Conservation (phyloP, 2,888 invertebrate genomes). For the Ennomos quercinarius region DNA sequence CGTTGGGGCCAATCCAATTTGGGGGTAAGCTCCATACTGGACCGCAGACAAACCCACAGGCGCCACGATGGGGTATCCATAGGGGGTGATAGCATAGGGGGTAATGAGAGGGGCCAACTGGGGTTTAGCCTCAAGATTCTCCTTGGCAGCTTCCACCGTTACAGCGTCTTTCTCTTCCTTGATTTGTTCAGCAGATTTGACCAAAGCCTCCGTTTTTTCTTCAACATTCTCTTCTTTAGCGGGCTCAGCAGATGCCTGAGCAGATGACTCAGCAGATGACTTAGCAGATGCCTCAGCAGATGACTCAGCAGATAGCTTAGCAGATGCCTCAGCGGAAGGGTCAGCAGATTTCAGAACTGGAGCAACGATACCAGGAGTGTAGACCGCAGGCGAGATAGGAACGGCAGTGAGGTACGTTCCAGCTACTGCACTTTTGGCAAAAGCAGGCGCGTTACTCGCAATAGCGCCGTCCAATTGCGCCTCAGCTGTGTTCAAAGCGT, state of each 20-base stretch:
- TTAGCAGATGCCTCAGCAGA: no score
- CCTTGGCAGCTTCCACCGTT: slow-evolving; percentile 42
- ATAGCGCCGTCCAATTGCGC: slow-evolving; percentile 66
- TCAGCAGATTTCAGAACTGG: slow-evolving; percentile 27
- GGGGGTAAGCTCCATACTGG: slow-evolving; percentile 11
- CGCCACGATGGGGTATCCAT: slow-evolving; percentile 25
- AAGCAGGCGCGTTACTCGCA: slow-evolving; percentile 54
- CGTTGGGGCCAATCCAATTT: slow-evolving; percentile 17
- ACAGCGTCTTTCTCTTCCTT: slow-evolving; percentile 33
- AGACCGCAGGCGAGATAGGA: slow-evolving; percentile 16
- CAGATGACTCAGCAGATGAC: no score
- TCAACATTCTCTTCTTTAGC: slow-evolving; percentile 43
- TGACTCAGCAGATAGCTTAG: not conserved
- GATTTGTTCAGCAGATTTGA: slow-evolving; percentile 41
- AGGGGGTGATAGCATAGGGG: slow-evolving; percentile 20
- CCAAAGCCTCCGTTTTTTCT: slow-evolving; percentile 43
- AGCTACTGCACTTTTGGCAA: slow-evolving; percentile 54
- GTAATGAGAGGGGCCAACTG: slow-evolving; percentile 17
- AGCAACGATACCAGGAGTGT: slow-evolving; percentile 29
- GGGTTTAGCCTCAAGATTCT: slow-evolving; percentile 35
- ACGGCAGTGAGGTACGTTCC: slow-evolving; percentile 39
- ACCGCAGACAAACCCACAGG: slow-evolving; percentile 15
- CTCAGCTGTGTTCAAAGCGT: slow-evolving; percentile 66
- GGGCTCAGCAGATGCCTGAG: slow-evolving; percentile 16
- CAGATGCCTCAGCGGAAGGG: not conserved